These are phyloP conservation scores for Trichoplusia ni DNA, from an alignment of 1,140 invertebrate genomes.

Conservation along the genomic window DNA sequence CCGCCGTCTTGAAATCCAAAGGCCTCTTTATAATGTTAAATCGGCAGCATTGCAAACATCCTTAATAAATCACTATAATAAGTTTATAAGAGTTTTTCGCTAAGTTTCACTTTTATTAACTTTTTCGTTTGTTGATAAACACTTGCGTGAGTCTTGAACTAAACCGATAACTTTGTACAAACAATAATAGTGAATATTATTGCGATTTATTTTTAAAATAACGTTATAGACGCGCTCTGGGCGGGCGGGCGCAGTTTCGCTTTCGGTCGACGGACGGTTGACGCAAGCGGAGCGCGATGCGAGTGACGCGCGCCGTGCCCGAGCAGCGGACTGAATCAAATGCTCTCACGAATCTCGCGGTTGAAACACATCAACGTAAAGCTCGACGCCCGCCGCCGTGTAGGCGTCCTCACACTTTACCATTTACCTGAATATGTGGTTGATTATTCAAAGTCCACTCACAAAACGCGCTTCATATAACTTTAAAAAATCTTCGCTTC, in stretches of 20 bases:
- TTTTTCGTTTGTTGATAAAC: slow-evolving; percentile 9
- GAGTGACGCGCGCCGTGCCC: slow-evolving; percentile 49
- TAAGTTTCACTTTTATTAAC: slow-evolving; percentile 21
- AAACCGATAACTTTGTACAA: slow-evolving; percentile 2
- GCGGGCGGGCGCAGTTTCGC: slow-evolving; percentile 41
- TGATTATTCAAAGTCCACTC: slow-evolving; percentile 4
- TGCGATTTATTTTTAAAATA: slow-evolving; percentile 33
- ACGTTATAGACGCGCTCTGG: slow-evolving; percentile 41
- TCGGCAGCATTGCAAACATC: slow-evolving; percentile 17
- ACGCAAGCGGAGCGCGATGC: slow-evolving; percentile 34
- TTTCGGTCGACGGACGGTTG: slow-evolving; percentile 25
- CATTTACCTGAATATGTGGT: slow-evolving; percentile 26
- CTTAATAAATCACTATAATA: slow-evolving; percentile 16
- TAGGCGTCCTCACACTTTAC: slow-evolving; percentile 36
- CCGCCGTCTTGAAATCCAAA: slow-evolving; percentile 22
- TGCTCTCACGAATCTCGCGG: slow-evolving; percentile 25
- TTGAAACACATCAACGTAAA: slow-evolving; percentile 23
- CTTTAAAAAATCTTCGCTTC: neutral
- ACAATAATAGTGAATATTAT: slow-evolving; percentile 32
- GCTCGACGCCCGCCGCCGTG: slow-evolving; percentile 28
- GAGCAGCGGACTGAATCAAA: slow-evolving; percentile 45
- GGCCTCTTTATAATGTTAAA: slow-evolving; percentile 9
- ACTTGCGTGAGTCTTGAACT: neutral
- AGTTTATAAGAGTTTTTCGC: slow-evolving; percentile 28
- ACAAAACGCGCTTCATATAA: neutral